These are phyloP conservation scores for Notoglanidium macrostoma DNA, from an alignment of 2,797 vertebrate genomes.

Conservation along the genomic window DNA sequence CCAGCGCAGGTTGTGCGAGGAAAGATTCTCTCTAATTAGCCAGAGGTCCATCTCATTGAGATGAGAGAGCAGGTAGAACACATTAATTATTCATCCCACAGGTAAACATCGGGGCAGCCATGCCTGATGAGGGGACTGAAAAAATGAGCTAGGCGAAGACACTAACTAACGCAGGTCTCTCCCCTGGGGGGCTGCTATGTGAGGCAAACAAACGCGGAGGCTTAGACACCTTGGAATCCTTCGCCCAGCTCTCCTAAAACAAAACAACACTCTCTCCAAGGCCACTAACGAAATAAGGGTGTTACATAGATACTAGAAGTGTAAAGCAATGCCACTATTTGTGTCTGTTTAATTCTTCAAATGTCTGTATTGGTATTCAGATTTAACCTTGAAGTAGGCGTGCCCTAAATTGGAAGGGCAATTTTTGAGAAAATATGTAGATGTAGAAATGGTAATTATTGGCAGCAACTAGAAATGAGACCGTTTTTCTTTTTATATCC, in stretches of 20 bases:
- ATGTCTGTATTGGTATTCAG: background rate
- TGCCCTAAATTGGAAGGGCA: background rate
- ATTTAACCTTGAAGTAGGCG: background rate
- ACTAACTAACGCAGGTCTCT: conserved; percentile 74
- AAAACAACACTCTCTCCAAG: conserved; percentile 67
- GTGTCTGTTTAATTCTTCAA: background rate
- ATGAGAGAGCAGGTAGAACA: conserved; percentile 73
- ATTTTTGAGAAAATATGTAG: background rate
- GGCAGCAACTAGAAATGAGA: background rate
- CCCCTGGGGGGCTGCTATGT: conserved; percentile 65
- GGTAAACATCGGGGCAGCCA: conserved; percentile 72
- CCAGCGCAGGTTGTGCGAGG: conserved; percentile 46
- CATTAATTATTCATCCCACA: conserved; percentile 80
- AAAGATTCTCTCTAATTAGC: conserved; percentile 77
- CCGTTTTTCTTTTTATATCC: background rate
- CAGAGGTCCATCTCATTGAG: conserved; percentile 68
- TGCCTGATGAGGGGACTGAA: conserved; percentile 67
- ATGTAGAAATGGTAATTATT: background rate
- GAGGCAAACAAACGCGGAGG: conserved; percentile 69
- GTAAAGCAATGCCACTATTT: background rate
- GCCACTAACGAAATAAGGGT: conserved; percentile 64
- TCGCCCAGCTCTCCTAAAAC: conserved; percentile 61
- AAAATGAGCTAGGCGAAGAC: conserved; percentile 59
- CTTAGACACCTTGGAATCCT: conserved; percentile 65
- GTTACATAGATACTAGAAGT: conserved; percentile 34